Conservation (phyloP, 2,113 vertebrate genomes). For the Thalassoma bifasciatum region DNA sequence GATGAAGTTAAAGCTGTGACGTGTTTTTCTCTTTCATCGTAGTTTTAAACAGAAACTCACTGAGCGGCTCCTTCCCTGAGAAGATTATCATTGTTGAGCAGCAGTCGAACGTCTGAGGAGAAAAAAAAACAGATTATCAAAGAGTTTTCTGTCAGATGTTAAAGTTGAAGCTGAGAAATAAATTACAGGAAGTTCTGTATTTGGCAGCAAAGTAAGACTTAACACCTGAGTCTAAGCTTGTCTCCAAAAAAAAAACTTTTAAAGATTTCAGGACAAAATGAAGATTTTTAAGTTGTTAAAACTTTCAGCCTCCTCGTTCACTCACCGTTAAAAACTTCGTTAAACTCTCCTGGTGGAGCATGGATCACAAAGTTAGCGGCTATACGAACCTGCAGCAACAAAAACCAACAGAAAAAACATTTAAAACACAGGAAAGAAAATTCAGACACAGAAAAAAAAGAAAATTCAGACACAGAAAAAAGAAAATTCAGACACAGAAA, state of each 20-base stretch:
- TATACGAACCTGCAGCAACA: conserved; percentile 90
- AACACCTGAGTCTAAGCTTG: too few relatives aligned
- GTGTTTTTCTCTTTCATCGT: neutral
- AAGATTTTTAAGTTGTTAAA: too few relatives aligned
- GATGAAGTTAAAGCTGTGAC: too few relatives aligned
- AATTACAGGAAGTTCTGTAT: too few relatives aligned
- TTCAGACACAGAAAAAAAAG: neutral
- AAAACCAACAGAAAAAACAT: conserved; percentile 3
- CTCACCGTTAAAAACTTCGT: conserved; percentile 97
- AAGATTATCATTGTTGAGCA: conserved; percentile 97
- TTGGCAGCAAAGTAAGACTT: too few relatives aligned
- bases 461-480: too few relatives aligned
- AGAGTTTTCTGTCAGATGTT: too few relatives aligned
- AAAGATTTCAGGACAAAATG: too few relatives aligned
- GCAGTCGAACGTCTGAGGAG: conserved; percentile 92
- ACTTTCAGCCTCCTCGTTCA: too few relatives aligned
- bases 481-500: too few relatives aligned
- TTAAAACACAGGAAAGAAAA: neutral
- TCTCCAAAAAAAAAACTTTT: too few relatives aligned
- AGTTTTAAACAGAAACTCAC: conserved; percentile 82
- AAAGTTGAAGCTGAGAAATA: too few relatives aligned
- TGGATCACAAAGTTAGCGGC: conserved; percentile 97
- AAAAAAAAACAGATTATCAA: neutral
- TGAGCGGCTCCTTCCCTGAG: conserved; percentile 97
- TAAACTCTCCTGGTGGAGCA: conserved; percentile 96